phyloP scores from a whole-genome alignment of 2,888 invertebrate genomes.

The Drosophila monieri region DNA sequence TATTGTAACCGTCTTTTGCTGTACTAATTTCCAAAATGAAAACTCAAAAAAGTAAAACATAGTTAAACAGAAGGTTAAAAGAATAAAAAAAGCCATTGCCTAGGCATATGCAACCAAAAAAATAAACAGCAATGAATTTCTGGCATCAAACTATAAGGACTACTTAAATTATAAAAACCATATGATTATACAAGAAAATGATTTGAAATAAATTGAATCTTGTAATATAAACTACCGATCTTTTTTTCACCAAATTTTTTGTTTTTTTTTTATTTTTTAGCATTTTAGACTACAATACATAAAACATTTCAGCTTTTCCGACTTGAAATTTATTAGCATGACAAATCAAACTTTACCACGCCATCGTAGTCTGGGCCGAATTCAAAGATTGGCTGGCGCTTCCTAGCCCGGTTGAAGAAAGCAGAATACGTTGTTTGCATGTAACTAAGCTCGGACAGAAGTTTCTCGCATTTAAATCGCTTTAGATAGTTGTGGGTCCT shows the following conservation, averaged over 20 bases:
- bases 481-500: constrained; percentile 25
- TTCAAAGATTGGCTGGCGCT: constrained; percentile 7
- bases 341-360: constrained; percentile 20
- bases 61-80: constrained; percentile 42
- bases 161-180: constrained; percentile 75
- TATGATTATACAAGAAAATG: constrained; percentile 82
- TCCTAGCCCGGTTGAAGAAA: constrained; percentile 17
- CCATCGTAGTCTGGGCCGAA: constrained; percentile 32
- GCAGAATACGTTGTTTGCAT: constrained; percentile 45
- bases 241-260: neutral
- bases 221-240: constrained; percentile 79
- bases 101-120: constrained; percentile 66
- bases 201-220: constrained; percentile 83
- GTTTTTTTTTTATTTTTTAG: too few relatives aligned
- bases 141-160: constrained; percentile 72
- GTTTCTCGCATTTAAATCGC: neutral
- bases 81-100: constrained; percentile 55
- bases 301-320: neutral
- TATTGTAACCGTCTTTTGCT: constrained; percentile 69
- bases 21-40: constrained; percentile 59
- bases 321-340: constrained; percentile 5
- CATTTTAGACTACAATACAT: neutral
- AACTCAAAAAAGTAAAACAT: constrained; percentile 38
- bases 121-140: constrained; percentile 62
- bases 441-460: neutral